phyloP scores from a whole-genome alignment of 2,797 vertebrate genomes.

The Argya squamiceps region DNA sequence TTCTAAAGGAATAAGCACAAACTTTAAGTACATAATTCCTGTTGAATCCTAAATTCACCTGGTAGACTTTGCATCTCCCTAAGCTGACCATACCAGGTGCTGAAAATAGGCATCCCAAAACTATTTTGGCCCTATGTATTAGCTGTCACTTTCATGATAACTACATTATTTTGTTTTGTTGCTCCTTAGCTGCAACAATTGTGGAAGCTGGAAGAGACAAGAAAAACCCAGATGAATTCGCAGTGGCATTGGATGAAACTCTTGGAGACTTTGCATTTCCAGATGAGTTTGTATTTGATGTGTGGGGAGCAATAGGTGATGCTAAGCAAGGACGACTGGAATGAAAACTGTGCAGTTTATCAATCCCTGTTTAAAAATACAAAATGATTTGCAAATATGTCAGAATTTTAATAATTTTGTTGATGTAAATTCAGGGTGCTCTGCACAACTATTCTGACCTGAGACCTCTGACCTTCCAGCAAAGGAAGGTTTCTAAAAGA shows the following conservation, averaged over 20 bases:
- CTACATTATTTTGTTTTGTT: neutral
- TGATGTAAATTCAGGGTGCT: neutral
- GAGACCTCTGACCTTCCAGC: neutral
- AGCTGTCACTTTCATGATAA: neutral
- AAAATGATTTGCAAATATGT: neutral
- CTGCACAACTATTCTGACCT: neutral
- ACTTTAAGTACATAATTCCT: neutral
- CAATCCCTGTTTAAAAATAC: neutral
- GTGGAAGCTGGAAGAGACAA: slow-evolving; percentile 96
- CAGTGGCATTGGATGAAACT: slow-evolving; percentile 88
- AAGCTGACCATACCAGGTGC: neutral
- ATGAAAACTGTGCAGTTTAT: neutral
- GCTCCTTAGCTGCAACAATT: slow-evolving; percentile 89
- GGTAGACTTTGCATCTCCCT: neutral
- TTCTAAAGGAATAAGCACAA: neutral
- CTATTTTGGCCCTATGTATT: neutral
- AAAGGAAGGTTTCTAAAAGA: neutral
- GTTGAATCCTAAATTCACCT: neutral
- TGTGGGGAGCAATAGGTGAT: slow-evolving; percentile 95
- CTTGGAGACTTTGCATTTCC: slow-evolving; percentile 97
- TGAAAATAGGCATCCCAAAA: neutral
- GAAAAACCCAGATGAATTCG: slow-evolving; percentile 93
- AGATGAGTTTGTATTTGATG: slow-evolving; percentile 96
- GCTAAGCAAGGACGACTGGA: slow-evolving; percentile 86
- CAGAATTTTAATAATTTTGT: neutral